A percentile compares a stretch with the other conserved stretches of the same genome.
Conservation (phyloP, 92 coral and sea anemone species). For the Zoanthus gigantus region DNA sequence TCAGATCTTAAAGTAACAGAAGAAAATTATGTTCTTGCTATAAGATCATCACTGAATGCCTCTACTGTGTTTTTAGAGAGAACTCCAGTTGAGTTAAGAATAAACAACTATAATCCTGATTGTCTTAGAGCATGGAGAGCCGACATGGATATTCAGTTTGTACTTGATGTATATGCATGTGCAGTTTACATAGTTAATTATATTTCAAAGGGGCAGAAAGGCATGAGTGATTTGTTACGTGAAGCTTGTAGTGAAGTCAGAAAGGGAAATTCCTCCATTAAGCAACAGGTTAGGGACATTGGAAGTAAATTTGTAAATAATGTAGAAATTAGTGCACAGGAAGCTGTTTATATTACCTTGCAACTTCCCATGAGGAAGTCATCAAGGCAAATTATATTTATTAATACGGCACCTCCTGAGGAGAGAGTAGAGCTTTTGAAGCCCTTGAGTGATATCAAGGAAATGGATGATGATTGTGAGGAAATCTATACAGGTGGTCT, state of each 20-base stretch:
- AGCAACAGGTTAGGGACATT: slow-evolving; percentile 29
- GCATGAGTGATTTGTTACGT: slow-evolving; percentile 47
- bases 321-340: no score
- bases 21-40: slow-evolving; percentile 9
- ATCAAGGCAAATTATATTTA: slow-evolving; percentile 63
- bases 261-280: slow-evolving; percentile 41
- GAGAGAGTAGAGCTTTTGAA: slow-evolving; percentile 58
- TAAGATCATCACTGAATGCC: not conserved
- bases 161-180: not conserved
- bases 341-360: not conserved
- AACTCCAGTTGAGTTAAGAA: slow-evolving; percentile 35
- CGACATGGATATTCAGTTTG: no score
- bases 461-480: slow-evolving; percentile 62
- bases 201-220: slow-evolving; percentile 46
- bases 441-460: no score
- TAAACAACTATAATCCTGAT: slow-evolving; percentile 46
- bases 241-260: slow-evolving; percentile 61
- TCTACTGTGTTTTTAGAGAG: slow-evolving; percentile 39
- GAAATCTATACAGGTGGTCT: slow-evolving; percentile 30
- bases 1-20: slow-evolving; percentile 24
- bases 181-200: no score
- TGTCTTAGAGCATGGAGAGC: slow-evolving; percentile 24
- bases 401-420: slow-evolving; percentile 22
- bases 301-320: slow-evolving; percentile 8
- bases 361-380: slow-evolving; percentile 70